Base-by-base conservation (phyloP, 35 echinoderm and acorn worm species). In the Patiria miniata region DNA sequence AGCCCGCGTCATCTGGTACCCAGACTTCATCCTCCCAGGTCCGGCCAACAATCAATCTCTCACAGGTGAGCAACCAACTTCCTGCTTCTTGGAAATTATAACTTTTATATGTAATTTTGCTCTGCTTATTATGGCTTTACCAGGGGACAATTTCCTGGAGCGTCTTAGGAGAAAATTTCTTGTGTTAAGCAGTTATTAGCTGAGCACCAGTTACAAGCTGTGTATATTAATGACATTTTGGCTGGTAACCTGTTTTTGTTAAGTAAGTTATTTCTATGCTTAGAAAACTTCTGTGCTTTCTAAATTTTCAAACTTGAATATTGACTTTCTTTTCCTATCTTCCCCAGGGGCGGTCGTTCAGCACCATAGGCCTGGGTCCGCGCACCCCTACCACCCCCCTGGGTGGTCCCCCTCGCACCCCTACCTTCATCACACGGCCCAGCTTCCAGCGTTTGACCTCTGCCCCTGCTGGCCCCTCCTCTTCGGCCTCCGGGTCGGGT, bases 1-100 rank as follows among this genome's bases (percentile, higher is more conserved):
- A 94, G 81, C 96, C 96, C 39, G 77, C 53, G 44, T 29, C 56
- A 5, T 28, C 88, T 59, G 53, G 40, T 36, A 52, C 84, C 57
- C 78, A 81, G 37, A 57, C 82, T 79, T 44, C 87, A 37, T 59
- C 83, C 16, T 80, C 68, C 50, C 37, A 50, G 15, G 51, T 21
- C 15, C 36, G 57, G 38, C 51, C 59, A 18, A 86, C 38, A 21
- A 15, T 76, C 0, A 80, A 44, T 28, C 18, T 56, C 34, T 77
- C 61, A 16, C 65, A 81, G 10, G 61, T 81, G 2, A 3, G 61
- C 81, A 21, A 76, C 68, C 37, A 78, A 39, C 3, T 32, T 38
- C 39, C 30, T 60, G 1, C 14, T n/a, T 78, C 23, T 32, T 29
- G 15, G 1, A 78, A 21, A 14, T 14, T 0, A 14, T 3, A 12